Percentiles rank a stretch among this genome's conserved stretches.
Conservation (phyloP, 2,113 vertebrate species). For the Jaculus jaculus region DNA sequence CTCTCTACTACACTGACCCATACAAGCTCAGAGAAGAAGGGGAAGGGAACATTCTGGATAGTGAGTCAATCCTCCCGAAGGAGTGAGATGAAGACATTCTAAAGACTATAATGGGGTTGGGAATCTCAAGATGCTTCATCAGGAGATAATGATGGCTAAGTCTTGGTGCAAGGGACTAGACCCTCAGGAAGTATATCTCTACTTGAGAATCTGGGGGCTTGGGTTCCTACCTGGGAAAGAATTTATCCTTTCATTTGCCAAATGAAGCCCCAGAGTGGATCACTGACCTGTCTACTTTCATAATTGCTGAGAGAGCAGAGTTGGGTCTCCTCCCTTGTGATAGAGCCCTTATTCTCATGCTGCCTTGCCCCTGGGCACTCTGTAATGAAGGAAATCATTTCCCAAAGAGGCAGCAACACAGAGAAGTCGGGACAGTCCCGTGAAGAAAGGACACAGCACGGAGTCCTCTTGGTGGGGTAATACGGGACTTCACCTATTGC, state of each 20-base stretch:
- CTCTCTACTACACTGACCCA: neutral
- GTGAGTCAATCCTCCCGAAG: neutral
- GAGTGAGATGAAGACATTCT: neutral
- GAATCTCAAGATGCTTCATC: neutral
- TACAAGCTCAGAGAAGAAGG: neutral
- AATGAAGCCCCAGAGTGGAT: neutral
- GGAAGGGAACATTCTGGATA: conserved; percentile 5
- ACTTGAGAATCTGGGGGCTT: neutral
- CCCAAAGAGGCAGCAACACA: neutral
- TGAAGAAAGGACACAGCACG: neutral
- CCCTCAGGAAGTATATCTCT: neutral
- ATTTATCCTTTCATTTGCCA: neutral
- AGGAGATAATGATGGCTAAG: neutral
- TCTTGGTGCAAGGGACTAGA: neutral
- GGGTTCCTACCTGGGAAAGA: neutral
- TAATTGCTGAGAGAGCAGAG: neutral
- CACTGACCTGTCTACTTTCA: neutral
- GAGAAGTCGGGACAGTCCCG: accelerated
- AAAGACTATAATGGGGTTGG: neutral
- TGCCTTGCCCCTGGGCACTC: neutral
- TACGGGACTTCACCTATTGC: neutral
- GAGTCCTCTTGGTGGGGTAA: neutral
- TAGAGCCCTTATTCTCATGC: neutral
- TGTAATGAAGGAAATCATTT: neutral
- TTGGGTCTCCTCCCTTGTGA: neutral